Percentiles rank a stretch among this genome's conserved stretches.
phyloP scores from a whole-genome alignment of 2,797 vertebrate species.

The Loris lydekkerianus region DNA sequence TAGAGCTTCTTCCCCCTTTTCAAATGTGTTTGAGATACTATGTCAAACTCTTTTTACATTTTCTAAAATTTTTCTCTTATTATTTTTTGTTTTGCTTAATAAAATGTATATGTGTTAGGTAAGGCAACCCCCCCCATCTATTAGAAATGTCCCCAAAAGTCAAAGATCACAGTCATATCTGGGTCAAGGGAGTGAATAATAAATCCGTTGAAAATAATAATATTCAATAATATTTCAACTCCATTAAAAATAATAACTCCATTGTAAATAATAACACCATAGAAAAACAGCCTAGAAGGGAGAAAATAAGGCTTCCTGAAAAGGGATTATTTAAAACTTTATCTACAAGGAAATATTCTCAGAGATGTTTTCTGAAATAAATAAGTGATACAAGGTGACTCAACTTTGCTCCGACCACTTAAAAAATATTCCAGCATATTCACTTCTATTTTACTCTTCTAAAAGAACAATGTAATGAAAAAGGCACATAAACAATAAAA shows the following conservation, averaged over 20 bases:
- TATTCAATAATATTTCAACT: neutral
- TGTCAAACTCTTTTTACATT: neutral
- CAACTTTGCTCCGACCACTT: neutral
- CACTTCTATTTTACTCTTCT: neutral
- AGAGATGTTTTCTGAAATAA: neutral
- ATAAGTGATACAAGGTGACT: neutral
- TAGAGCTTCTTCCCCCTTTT: neutral
- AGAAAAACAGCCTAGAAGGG: neutral
- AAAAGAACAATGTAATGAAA: neutral
- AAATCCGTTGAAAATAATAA: neutral
- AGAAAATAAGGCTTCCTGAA: neutral
- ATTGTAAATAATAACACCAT: too few relatives aligned
- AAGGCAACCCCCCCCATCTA: neutral
- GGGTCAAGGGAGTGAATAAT: neutral
- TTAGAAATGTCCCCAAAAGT: neutral
- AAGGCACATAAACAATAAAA: neutral
- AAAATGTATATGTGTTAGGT: neutral
- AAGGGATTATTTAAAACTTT: neutral
- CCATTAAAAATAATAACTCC: neutral
- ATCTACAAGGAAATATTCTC: neutral
- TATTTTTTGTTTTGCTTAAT: neutral
- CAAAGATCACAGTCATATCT: neutral
- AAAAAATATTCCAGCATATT: neutral
- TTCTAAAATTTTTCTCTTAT: neutral
- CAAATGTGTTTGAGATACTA: slow-evolving; percentile 15